Evolutionary conservation across 2,888 invertebrate genomes (phyloP).

Genomic region (Baronia brevicornis): DNA sequence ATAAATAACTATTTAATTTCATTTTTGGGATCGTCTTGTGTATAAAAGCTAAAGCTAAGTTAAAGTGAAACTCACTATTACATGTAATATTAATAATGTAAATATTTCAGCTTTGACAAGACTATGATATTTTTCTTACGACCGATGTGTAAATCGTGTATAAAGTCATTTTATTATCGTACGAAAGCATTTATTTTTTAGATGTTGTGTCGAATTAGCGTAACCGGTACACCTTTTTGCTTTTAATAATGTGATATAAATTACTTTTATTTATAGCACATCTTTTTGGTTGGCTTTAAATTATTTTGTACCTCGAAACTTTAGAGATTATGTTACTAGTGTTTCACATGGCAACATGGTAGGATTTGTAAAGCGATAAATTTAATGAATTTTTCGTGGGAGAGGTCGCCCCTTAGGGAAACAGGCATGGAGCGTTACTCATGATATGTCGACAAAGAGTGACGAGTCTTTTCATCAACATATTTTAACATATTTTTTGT

Average conservation of each 20-base stretch:
- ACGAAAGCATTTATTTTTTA: slow-evolving; percentile 42
- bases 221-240: background rate
- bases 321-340: too few species aligned
- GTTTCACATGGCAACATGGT: too few species aligned
- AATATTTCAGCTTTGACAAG: slow-evolving; percentile 33
- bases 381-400: too few species aligned
- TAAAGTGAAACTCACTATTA: slow-evolving; percentile 20
- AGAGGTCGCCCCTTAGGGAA: too few species aligned
- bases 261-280: background rate
- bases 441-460: background rate
- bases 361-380: too few species aligned
- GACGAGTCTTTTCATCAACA: background rate
- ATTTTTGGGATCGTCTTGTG: slow-evolving; percentile 1
- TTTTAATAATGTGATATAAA: slow-evolving; percentile 2
- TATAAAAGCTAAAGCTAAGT: slow-evolving; percentile 11
- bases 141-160: slow-evolving; percentile 64
- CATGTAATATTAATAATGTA: slow-evolving; percentile 30
- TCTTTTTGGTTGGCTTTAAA: background rate
- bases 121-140: slow-evolving; percentile 52
- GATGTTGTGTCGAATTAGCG: slow-evolving; percentile 34
- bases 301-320: too few species aligned
- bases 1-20: background rate
- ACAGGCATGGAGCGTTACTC: too few species aligned
- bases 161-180: slow-evolving; percentile 32
- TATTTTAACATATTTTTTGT: background rate